Percentiles rank a stretch among this genome's conserved stretches.
phyloP scores from a whole-genome alignment of 2,888 invertebrate genomes.

The Drosophila seclusa region DNA sequence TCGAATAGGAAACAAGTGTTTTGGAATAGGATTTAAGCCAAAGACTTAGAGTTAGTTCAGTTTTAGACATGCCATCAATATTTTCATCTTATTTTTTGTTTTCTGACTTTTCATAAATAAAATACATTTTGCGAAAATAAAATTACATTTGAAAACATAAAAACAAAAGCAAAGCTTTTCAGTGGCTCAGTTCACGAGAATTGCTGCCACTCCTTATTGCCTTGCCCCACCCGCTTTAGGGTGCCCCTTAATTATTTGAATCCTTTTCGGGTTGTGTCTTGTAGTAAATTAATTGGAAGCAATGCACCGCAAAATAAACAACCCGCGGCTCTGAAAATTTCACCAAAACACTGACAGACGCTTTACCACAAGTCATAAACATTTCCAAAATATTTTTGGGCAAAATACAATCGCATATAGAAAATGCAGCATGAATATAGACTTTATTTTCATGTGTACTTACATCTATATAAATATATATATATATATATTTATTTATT shows the following conservation, averaged over 20 bases:
- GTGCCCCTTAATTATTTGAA: not conserved
- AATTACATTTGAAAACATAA: not conserved
- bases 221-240: not conserved
- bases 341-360: conserved; percentile 57
- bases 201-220: not conserved
- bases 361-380: conserved; percentile 69
- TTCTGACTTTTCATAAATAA: not conserved
- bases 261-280: conserved; percentile 17
- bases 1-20: not conserved
- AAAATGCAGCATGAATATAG: conserved; percentile 41
- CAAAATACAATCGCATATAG: conserved; percentile 20
- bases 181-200: not conserved
- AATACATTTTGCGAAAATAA: not conserved
- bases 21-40: not conserved
- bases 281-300: conserved; percentile 46
- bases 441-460: conserved; percentile 9
- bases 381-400: conserved; percentile 42
- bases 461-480: conserved; percentile 37
- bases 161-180: not conserved
- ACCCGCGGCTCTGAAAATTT: conserved; percentile 41
- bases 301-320: conserved; percentile 36
- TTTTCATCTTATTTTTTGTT: not conserved
- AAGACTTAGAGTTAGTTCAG: not conserved
- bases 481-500: conserved; percentile 59
- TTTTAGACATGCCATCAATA: not conserved